Percentiles rank a stretch among this genome's conserved stretches.
Evolutionary conservation across 2,113 vertebrate genomes (phyloP).

Genomic region (Phaetusa simplex): DNA sequence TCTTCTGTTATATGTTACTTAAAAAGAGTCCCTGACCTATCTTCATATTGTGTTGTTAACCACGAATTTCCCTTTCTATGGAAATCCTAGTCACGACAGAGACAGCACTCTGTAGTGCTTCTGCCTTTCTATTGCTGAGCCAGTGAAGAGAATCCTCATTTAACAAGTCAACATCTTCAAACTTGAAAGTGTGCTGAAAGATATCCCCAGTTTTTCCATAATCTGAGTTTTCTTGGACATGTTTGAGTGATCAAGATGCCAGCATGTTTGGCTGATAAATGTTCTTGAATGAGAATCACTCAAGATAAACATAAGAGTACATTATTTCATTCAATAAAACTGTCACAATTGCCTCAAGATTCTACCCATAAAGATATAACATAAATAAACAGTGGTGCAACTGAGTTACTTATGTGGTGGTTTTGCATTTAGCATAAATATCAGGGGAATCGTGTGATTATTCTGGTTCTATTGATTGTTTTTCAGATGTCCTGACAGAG

Average conservation of each 20-base stretch:
- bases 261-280: neutral
- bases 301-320: neutral
- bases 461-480: conserved; percentile 38
- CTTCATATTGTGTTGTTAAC: neutral
- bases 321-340: neutral
- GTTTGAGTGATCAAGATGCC: neutral
- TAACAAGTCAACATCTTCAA: neutral
- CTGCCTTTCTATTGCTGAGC: neutral
- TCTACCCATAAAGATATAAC: neutral
- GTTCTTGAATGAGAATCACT: neutral
- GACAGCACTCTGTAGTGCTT: neutral
- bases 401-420: neutral
- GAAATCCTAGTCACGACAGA: neutral
- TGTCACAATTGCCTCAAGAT: neutral
- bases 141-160: neutral
- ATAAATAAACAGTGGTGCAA: neutral
- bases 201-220: neutral
- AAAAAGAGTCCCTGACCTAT: neutral
- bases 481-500: conserved; percentile 17
- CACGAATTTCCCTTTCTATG: neutral
- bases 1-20: neutral
- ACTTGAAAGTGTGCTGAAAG: neutral
- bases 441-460: conserved; percentile 39
- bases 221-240: neutral
- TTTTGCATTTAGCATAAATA: neutral